A percentile compares a stretch with the other conserved stretches of the same genome.
These are phyloP conservation scores for Zootoca vivipara DNA, from an alignment of 2,113 vertebrate species.

Conservation along the genomic window DNA sequence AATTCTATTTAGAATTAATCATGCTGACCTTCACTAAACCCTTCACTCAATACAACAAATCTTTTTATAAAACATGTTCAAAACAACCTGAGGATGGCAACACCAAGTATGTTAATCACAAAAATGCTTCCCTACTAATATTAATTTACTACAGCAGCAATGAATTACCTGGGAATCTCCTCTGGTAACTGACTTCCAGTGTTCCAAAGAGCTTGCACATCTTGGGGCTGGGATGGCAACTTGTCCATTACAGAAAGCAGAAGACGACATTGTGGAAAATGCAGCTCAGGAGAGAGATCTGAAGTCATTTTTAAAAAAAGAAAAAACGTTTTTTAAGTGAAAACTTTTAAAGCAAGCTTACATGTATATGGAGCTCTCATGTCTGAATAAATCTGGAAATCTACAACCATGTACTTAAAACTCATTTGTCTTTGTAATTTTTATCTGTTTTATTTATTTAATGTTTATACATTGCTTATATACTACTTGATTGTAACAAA, in stretches of 20 bases:
- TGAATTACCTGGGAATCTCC: slow-evolving; percentile 70
- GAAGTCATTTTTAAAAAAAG: background rate
- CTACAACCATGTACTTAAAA: background rate
- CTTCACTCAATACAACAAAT: background rate
- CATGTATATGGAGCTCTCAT: background rate
- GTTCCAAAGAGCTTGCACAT: slow-evolving; percentile 85
- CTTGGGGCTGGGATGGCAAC: slow-evolving; percentile 80
- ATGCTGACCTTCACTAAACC: background rate
- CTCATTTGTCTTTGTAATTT: too few species aligned
- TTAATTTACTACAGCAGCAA: background rate
- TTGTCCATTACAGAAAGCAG: slow-evolving; percentile 83
- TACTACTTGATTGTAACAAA: too few species aligned
- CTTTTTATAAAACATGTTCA: slow-evolving; percentile 3
- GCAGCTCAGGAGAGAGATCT: slow-evolving; percentile 81
- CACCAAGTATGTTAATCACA: background rate
- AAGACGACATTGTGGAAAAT: slow-evolving; percentile 87
- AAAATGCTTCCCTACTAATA: background rate
- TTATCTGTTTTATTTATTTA: too few species aligned
- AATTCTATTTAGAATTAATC: background rate
- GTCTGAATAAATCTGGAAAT: background rate
- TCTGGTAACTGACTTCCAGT: slow-evolving; percentile 74
- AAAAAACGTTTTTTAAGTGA: slow-evolving; percentile 1
- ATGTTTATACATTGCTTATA: too few species aligned
- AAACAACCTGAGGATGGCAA: too few species aligned
- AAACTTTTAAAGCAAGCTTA: background rate